phyloP scores from a whole-genome alignment of 30 jellyfish, hydroid and myxozoan species.

The Chironex yamaguchii region DNA sequence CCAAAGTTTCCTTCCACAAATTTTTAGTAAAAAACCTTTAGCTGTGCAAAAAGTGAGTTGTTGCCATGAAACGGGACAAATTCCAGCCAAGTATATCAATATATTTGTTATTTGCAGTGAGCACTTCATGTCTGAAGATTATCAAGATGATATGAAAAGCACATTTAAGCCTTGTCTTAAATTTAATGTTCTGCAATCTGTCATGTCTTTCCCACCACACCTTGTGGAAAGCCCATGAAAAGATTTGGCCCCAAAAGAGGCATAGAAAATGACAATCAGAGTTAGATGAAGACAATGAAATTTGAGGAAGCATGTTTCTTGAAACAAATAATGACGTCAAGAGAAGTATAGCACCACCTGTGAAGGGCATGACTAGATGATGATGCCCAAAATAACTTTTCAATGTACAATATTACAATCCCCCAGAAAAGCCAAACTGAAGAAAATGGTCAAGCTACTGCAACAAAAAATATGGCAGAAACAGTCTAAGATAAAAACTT shows the following conservation, averaged over 20 bases:
- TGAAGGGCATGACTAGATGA: neutral
- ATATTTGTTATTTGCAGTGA: conserved; percentile 26
- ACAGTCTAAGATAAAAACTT: too few relatives aligned
- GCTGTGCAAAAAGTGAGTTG: conserved; percentile 16
- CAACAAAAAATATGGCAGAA: conserved; percentile 25
- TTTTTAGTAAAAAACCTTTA: neutral
- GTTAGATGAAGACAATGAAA: too few relatives aligned
- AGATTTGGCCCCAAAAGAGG: conserved; percentile 1
- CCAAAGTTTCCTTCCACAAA: neutral
- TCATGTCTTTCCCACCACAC: conserved; percentile 4
- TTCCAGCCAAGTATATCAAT: conserved; percentile 8
- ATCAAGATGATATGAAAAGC: neutral
- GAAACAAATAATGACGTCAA: too few relatives aligned
- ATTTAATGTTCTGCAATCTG: neutral
- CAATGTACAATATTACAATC: neutral
- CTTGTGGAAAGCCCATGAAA: neutral
- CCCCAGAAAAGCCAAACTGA: conserved; percentile 19
- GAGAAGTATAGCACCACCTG: too few relatives aligned
- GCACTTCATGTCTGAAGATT: conserved; percentile 47
- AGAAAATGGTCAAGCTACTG: neutral
- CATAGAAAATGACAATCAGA: too few relatives aligned
- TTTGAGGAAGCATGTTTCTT: too few relatives aligned
- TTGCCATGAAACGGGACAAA: neutral
- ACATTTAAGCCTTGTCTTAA: neutral
- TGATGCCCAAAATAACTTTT: neutral